Conservation (phyloP, 2,797 vertebrate genomes). For the Thripadectes ignobilis region DNA sequence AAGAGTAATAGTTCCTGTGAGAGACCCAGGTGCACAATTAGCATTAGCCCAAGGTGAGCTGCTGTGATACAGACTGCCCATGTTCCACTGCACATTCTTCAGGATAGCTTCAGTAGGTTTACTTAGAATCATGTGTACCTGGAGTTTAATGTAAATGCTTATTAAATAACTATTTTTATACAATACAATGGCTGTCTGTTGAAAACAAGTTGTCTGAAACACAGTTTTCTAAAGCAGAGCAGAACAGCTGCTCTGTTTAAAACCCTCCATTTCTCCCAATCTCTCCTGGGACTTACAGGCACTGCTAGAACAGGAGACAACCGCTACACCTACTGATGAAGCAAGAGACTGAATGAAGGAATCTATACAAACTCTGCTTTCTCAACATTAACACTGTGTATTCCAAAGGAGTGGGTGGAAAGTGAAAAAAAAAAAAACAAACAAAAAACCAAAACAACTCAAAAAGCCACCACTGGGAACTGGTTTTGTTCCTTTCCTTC, state of each 20-base stretch:
- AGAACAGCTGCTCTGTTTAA: slow-evolving; percentile 50
- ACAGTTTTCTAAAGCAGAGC: not conserved
- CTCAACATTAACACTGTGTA: not conserved
- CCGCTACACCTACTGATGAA: slow-evolving; percentile 3
- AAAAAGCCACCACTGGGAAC: not conserved
- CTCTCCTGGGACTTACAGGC: slow-evolving; percentile 23
- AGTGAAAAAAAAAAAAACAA: not conserved
- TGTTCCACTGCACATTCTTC: not conserved
- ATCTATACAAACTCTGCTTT: slow-evolving; percentile 22
- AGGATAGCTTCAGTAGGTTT: not conserved
- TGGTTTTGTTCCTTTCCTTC: not conserved
- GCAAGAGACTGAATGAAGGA: slow-evolving; percentile 13
- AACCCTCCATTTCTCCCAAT: not conserved
- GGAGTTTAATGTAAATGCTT: not conserved
- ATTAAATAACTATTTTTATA: slow-evolving; percentile 42
- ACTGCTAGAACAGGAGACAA: not conserved
- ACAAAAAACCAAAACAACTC: no score
- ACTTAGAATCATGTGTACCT: not conserved
- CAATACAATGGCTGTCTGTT: not conserved
- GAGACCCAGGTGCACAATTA: not conserved
- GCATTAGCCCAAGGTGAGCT: not conserved
- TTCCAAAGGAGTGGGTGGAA: not conserved
- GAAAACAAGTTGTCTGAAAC: slow-evolving; percentile 25
- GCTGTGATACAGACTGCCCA: not conserved
- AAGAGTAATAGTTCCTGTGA: not conserved